Percentiles rank a stretch among this genome's conserved stretches.
phyloP scores from a whole-genome alignment of 2,797 vertebrate species.

The Galago senegalensis region DNA sequence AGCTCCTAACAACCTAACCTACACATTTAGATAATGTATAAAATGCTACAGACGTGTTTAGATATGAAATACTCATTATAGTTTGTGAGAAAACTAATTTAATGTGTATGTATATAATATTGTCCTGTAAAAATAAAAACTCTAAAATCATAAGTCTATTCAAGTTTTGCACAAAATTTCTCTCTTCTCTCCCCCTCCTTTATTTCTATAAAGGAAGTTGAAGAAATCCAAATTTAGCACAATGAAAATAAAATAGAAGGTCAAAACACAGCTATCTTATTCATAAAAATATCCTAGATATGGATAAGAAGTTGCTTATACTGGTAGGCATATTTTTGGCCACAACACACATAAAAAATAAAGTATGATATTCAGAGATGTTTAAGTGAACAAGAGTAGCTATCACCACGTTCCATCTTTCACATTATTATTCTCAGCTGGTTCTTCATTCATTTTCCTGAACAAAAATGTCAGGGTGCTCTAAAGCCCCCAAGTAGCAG shows the following conservation, averaged over 20 bases:
- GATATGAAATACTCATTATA: background rate
- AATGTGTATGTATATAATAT: background rate
- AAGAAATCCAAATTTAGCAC: background rate
- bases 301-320: constrained; percentile 51
- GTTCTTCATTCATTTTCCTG: background rate
- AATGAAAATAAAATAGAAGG: constrained; percentile 55
- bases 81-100: constrained; percentile 45
- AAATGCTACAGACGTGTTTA: background rate
- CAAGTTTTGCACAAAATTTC: background rate
- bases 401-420: background rate
- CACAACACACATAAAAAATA: constrained; percentile 33
- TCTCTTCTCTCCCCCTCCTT: background rate
- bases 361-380: constrained; percentile 27
- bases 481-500: background rate
- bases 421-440: constrained; percentile 32
- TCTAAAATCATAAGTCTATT: background rate
- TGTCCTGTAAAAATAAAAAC: background rate
- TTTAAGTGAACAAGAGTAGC: constrained; percentile 45
- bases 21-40: background rate
- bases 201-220: constrained; percentile 4
- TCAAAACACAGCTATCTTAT: constrained; percentile 19
- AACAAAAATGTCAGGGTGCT: constrained; percentile 4
- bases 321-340: constrained; percentile 56
- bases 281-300: constrained; percentile 52
- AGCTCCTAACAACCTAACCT: background rate